phyloP scores from a whole-genome alignment of 2,888 invertebrate genomes.

The Polietes domitor region DNA sequence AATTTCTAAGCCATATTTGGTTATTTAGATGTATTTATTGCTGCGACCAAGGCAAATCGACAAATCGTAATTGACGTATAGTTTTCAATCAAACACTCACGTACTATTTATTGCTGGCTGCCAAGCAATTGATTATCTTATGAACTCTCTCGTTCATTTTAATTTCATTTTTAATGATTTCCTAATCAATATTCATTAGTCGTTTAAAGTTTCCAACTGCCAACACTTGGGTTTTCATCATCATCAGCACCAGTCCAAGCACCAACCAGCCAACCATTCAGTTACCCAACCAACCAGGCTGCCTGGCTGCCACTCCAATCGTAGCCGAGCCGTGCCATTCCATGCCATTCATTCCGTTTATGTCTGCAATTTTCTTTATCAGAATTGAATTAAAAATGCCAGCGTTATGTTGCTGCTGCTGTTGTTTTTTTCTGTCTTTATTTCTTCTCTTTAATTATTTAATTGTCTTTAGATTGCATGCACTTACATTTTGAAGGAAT shows the following conservation, averaged over 20 bases:
- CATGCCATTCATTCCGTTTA: constrained; percentile 32
- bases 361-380: constrained; percentile 39
- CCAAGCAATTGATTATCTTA: constrained; percentile 27
- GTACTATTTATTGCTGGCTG: background rate
- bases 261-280: background rate
- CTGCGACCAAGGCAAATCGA: no score
- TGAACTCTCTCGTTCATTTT: constrained; percentile 8
- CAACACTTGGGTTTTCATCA: constrained; percentile 28
- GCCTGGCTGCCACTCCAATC: background rate
- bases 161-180: constrained; percentile 50
- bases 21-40: no score
- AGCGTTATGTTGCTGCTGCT: background rate
- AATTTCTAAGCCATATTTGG: no score
- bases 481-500: constrained; percentile 40
- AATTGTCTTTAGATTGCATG: constrained; percentile 54
- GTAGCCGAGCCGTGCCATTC: background rate
- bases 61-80: constrained; percentile 13
- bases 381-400: constrained; percentile 39
- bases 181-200: constrained; percentile 65
- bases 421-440: background rate
- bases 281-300: background rate
- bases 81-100: constrained; percentile 1
- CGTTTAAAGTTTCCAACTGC: constrained; percentile 37
- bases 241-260: background rate
- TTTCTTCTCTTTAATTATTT: constrained; percentile 57